phyloP scores from a whole-genome alignment of 2,797 vertebrate genomes.

The Sebastes variabilis region DNA sequence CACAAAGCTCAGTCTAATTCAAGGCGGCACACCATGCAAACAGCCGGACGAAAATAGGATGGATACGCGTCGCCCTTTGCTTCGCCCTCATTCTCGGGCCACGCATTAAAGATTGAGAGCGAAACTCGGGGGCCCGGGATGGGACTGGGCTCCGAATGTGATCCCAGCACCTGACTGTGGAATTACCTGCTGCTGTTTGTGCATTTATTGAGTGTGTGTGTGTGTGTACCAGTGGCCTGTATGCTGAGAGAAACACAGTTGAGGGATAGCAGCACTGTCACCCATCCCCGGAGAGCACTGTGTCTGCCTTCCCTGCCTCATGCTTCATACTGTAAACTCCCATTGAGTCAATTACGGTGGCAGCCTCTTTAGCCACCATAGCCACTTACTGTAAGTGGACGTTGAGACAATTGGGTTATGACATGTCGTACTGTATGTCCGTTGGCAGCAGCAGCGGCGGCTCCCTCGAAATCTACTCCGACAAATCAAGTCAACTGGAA shows the following conservation, averaged over 20 bases:
- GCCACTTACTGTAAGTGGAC: conserved; percentile 78
- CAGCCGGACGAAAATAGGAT: conserved; percentile 69
- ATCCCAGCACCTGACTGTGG: conserved; percentile 44
- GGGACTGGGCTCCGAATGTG: not conserved
- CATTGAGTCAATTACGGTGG: conserved; percentile 73
- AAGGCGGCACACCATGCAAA: conserved; percentile 74
- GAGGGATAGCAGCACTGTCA: conserved; percentile 64
- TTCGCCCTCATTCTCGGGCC: conserved; percentile 20
- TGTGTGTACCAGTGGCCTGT: conserved; percentile 25
- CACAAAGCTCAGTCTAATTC: conserved; percentile 73
- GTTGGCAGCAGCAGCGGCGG: conserved; percentile 23
- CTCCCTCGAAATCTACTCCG: conserved; percentile 39
- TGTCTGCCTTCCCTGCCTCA: conserved; percentile 44
- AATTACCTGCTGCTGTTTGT: conserved; percentile 53
- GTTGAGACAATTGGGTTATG: conserved; percentile 77
- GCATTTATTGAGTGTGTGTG: conserved; percentile 11
- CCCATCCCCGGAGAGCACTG: conserved; percentile 61
- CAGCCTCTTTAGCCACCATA: conserved; percentile 68
- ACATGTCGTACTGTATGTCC: conserved; percentile 65
- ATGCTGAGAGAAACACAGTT: conserved; percentile 29
- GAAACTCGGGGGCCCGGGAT: conserved; percentile 13
- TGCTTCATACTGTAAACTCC: conserved; percentile 74
- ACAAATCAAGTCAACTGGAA: conserved; percentile 70
- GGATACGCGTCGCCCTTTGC: conserved; percentile 27
- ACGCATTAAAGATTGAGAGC: conserved; percentile 51